Base-by-base conservation (phyloP, 2,888 invertebrate species). In the Xestia xanthographa region DNA sequence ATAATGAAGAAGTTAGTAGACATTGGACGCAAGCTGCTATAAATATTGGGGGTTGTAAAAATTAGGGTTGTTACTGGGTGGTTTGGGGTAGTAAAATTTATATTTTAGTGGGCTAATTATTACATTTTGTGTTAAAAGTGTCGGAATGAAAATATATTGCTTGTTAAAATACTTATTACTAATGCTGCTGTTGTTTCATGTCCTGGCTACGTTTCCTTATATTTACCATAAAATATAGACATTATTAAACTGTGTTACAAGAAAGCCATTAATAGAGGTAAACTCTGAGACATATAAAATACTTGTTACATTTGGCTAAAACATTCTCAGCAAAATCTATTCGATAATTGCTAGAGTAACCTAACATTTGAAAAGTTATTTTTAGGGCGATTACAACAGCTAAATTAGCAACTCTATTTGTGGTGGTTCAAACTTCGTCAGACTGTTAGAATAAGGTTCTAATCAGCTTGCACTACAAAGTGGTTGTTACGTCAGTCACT, bases 21-120 rank as follows among this genome's bases (percentile, higher is more conserved):
- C 88, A 88, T 75, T 91, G 91, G 91, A 92, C 89, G 92, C 94
- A 91, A 93, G 90, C 89, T 86, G 90, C 88, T 92, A 91, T 94
- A 91, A 92, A 93, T 92, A 91, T 92, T 91, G 91, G 91, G 90
- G 89, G 91, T 90, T 91, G 85, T 86, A 77, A 73, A 79, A 75
- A 60, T 29, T 87, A 93, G 92, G 93, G 94, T 84, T 94, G 93
- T 43, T 87, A 77, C 45, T 60, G 11, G 12, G 11, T 66, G 0
- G 26, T 68, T 71, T 71, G 56, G n/a, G 29, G 43, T 1, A 14
- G 20, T 77, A 43, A 62, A 68, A 67, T 66, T 45, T n/a, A n/a
- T n/a, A 41, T 56, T 67, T 70, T 26, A 66, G 26, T 29, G n/a
- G 14, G 17, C n/a, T 80, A 72, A 78, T 78, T 80, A 78, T 62